Percentiles rank a stretch among this genome's conserved stretches.
phyloP scores from a whole-genome alignment of 2,113 vertebrate genomes.

The Scortum barcoo region DNA sequence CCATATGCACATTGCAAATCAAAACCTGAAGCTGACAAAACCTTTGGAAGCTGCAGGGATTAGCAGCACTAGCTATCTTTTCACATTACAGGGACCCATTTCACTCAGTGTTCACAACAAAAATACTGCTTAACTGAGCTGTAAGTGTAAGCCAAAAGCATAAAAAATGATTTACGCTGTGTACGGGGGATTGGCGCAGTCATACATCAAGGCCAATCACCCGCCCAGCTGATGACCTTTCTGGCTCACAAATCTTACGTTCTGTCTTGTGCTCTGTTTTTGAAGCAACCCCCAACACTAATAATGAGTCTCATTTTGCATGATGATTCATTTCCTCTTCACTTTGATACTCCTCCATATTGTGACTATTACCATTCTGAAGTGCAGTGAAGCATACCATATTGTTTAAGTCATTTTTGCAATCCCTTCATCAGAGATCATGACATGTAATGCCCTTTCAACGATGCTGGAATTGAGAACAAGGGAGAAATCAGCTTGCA shows the following conservation, averaged over 20 bases:
- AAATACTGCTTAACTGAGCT: slow-evolving; percentile 30
- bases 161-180: slow-evolving; percentile 22
- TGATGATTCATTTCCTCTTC: not conserved
- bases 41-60: slow-evolving; percentile 2
- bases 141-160: not conserved
- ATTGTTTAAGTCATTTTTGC: not conserved
- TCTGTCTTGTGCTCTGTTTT: slow-evolving; percentile 9
- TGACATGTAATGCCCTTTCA: slow-evolving; percentile 5
- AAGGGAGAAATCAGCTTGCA: not conserved
- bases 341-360: not conserved
- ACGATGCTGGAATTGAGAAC: not conserved
- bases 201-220: slow-evolving; percentile 25
- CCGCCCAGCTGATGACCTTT: slow-evolving; percentile 24
- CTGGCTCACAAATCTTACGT: slow-evolving; percentile 20
- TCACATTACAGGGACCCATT: slow-evolving; percentile 18
- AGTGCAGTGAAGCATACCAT: not conserved
- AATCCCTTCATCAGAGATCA: not conserved
- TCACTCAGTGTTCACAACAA: slow-evolving; percentile 7
- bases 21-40: slow-evolving; percentile 6
- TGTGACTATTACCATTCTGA: not conserved
- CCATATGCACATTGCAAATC: not conserved
- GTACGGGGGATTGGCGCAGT: not conserved
- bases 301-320: not conserved
- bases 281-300: not conserved
- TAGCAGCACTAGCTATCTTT: not conserved